Base-by-base conservation (phyloP, 2,113 vertebrate species). In the Eidolon helvum region DNA sequence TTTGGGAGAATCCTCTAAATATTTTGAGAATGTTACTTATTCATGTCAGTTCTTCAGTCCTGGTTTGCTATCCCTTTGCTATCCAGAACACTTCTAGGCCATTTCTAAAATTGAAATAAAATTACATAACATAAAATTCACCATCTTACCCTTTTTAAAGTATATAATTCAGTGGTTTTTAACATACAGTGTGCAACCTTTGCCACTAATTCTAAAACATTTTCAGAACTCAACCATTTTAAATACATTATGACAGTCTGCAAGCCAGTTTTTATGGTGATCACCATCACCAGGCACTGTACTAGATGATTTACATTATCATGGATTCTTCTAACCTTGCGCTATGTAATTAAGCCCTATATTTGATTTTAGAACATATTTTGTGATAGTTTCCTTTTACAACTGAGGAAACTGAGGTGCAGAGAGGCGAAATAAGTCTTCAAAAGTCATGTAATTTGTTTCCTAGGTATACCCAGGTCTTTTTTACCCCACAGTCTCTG, bases 191-290 rank as follows among this genome's bases (percentile, higher is more conserved):
- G 22, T 93, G 22, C 22, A 74, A 11, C 45, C 35, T 55, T 91
- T 18, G 38, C 21, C 24, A 16, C 24, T 86, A 85, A 65, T 86
- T 93, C 55, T 12, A 65, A 53, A 86, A 66, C 72, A 57, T 86
- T 90, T 86, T 69, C 35, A 93, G 61, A 92, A 75, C 33, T 50
- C 77, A 15, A 43, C 74, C 59, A 57, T 95, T 92, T 66, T 83
- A 75, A 92, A 75, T 87, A 57, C 33, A 4, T 74, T 89, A 89
- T 84, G 24, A 71, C 21, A 77, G 71, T 72, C 30, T 72, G 26
- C 63, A 79, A 55, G 43, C 63, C 28, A 90, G 24, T 90, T 96
- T 86, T 90, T 45, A 19, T 71, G 35, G 28, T 85, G 43, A 55
- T 90, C 10, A 74, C 15, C 14, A 45, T 57, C 35, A 26, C 33